Percentiles rank a stretch among this genome's conserved stretches.
Conservation (phyloP, 2,113 vertebrate species). For the Cyphomyrus discorhynchus region DNA sequence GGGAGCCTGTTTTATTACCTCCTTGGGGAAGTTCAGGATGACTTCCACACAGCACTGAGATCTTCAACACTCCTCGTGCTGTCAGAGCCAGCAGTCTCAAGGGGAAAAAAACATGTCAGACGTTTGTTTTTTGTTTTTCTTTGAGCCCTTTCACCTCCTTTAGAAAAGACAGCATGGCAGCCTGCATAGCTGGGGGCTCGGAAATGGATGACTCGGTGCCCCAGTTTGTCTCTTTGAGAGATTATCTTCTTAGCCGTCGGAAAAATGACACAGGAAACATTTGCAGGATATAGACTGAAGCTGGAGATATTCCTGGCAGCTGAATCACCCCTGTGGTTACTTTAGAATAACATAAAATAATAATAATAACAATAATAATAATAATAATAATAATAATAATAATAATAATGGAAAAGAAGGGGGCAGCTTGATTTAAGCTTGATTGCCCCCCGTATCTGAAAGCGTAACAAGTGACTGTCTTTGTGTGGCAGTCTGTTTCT, state of each 20-base stretch:
- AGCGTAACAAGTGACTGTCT: slow-evolving; percentile 53
- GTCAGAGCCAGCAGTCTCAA: not conserved
- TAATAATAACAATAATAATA: slow-evolving; percentile 23
- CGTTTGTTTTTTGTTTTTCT: not conserved
- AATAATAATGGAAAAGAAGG: slow-evolving; percentile 31
- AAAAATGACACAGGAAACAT: slow-evolving; percentile 50
- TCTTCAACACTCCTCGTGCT: not conserved
- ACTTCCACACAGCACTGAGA: not conserved
- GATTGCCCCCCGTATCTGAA: not conserved
- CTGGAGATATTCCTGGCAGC: slow-evolving; percentile 35
- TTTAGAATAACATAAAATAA: slow-evolving; percentile 56
- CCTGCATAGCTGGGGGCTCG: slow-evolving; percentile 45
- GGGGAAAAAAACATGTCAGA: not conserved
- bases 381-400: slow-evolving; percentile 39
- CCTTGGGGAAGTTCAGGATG: not conserved
- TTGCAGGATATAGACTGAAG: slow-evolving; percentile 31
- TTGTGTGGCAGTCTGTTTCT: slow-evolving; percentile 60
- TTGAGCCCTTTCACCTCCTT: not conserved
- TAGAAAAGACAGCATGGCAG: slow-evolving; percentile 25
- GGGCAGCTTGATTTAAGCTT: slow-evolving; percentile 4
- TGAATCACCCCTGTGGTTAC: slow-evolving; percentile 36
- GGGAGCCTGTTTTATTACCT: not conserved
- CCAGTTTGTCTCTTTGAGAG: slow-evolving; percentile 17
- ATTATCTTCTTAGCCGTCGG: slow-evolving; percentile 43
- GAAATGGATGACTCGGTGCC: slow-evolving; percentile 36